Evolutionary conservation across 2,797 vertebrate species (phyloP).

Genomic region (Lagodon rhomboides): DNA sequence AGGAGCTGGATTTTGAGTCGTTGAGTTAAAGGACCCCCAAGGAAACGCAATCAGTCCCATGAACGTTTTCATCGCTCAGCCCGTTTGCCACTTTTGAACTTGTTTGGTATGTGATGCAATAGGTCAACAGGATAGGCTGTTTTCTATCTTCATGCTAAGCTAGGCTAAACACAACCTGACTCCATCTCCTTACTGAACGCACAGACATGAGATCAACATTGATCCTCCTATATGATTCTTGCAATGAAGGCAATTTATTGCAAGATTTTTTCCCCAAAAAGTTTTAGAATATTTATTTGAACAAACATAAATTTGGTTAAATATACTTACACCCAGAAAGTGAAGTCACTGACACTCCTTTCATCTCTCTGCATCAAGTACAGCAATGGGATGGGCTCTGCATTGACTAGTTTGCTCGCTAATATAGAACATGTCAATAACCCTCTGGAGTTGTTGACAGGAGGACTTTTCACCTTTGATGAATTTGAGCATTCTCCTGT

Average conservation of each 20-base stretch:
- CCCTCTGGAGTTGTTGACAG: no score
- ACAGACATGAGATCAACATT: background rate
- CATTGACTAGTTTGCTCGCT: no score
- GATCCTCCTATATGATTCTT: background rate
- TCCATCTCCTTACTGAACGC: background rate
- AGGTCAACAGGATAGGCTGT: background rate
- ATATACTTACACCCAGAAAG: background rate
- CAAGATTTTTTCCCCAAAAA: no score
- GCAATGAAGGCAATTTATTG: background rate
- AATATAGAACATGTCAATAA: no score
- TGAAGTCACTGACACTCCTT: no score
- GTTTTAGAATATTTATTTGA: background rate
- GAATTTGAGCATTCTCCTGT: background rate
- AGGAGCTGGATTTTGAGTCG: background rate
- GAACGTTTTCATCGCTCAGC: no score
- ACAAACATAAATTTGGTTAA: background rate
- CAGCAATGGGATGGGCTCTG: no score
- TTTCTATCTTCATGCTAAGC: background rate
- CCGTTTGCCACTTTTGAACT: no score
- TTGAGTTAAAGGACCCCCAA: background rate
- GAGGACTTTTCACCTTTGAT: background rate
- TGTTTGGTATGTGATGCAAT: no score
- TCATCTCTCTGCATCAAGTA: no score
- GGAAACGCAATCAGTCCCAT: background rate
- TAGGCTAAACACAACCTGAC: background rate